Conservation (phyloP, 2,797 vertebrate species). For the Saxicola maurus region DNA sequence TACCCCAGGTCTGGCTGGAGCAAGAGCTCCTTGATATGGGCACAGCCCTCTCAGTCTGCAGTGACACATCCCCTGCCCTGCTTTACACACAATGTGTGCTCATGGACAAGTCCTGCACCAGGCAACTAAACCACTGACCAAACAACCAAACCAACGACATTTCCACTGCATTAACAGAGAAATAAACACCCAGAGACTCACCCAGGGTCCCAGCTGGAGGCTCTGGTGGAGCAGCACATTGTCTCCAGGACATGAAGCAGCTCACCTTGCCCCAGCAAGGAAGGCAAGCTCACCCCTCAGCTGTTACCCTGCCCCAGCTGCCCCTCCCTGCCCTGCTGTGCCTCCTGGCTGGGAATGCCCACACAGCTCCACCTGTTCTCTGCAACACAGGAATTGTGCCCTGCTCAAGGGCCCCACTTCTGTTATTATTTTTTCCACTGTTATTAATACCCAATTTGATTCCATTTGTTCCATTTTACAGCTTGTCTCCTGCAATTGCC, state of each 20-base stretch:
- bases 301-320: accelerated
- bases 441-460: slow-evolving; percentile 57
- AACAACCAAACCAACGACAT: accelerated
- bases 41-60: not conserved
- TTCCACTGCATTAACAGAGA: accelerated
- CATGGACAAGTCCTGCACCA: accelerated
- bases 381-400: not conserved
- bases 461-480: slow-evolving; percentile 58
- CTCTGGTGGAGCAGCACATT: accelerated
- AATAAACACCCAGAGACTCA: not conserved
- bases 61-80: accelerated
- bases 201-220: not conserved
- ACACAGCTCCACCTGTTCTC: accelerated
- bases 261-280: not conserved
- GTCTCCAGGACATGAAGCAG: accelerated
- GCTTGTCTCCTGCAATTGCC: slow-evolving; percentile 56
- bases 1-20: accelerated
- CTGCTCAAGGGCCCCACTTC: not conserved
- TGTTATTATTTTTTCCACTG: slow-evolving; percentile 15
- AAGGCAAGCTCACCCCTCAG: accelerated
- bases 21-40: accelerated
- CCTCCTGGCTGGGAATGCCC: accelerated
- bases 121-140: accelerated
- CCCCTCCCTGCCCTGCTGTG: not conserved
- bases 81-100: accelerated